Evolutionary conservation across 1,140 invertebrate species (phyloP).

Genomic region (Thaumetopoea pityocampa): DNA sequence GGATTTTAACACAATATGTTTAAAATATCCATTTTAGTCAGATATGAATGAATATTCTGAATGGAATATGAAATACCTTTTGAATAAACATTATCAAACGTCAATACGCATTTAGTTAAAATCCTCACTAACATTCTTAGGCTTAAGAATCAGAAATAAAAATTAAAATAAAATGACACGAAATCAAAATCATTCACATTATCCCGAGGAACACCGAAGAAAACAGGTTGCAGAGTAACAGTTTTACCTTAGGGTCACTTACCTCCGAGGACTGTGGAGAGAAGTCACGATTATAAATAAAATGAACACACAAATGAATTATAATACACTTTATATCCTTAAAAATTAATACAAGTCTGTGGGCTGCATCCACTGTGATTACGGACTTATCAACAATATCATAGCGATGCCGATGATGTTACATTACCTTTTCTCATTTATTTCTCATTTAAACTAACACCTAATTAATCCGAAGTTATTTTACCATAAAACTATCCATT

Average conservation of each 20-base stretch:
- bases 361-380: constrained; percentile 30
- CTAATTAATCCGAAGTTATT: constrained; percentile 28
- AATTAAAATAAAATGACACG: constrained; percentile 5
- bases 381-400: constrained; percentile 53
- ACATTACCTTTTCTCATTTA: constrained; percentile 47
- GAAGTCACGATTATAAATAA: constrained; percentile 71
- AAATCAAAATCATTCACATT: constrained; percentile 6
- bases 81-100: too few relatives aligned
- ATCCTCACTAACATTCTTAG: too few relatives aligned
- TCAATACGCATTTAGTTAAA: too few relatives aligned
- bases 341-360: constrained; percentile 65
- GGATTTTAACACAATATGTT: too few relatives aligned
- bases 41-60: too few relatives aligned
- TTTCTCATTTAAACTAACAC: constrained; percentile 36
- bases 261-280: constrained; percentile 68
- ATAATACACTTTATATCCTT: constrained; percentile 75
- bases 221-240: constrained; percentile 5
- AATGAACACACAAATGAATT: constrained; percentile 67
- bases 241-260: constrained; percentile 54
- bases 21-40: too few relatives aligned
- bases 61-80: too few relatives aligned
- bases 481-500: constrained; percentile 15
- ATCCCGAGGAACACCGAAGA: constrained; percentile 7
- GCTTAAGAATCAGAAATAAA: too few relatives aligned
- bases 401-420: constrained; percentile 53